phyloP scores from a whole-genome alignment of 2,113 vertebrate species.

The Seriola aureovittata region DNA sequence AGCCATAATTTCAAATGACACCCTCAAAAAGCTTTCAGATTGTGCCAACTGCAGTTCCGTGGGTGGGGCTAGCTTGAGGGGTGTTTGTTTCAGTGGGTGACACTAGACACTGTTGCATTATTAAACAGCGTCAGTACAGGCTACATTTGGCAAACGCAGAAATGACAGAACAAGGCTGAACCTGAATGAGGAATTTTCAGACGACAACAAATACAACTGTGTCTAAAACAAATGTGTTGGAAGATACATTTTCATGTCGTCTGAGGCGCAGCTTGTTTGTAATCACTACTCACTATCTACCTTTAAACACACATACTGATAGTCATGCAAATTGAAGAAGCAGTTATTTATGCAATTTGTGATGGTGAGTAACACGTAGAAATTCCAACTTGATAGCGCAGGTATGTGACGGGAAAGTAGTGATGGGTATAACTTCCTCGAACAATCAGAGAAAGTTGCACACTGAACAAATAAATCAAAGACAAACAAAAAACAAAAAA shows the following conservation, averaged over 20 bases:
- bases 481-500: not conserved
- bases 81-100: slow-evolving; percentile 69
- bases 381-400: not conserved
- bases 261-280: not conserved
- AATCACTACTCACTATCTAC: not conserved
- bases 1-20: slow-evolving; percentile 48
- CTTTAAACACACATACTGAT: not conserved
- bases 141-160: slow-evolving; percentile 39
- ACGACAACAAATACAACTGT: slow-evolving; percentile 9
- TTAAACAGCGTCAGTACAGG: slow-evolving; percentile 50
- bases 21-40: slow-evolving; percentile 57
- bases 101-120: slow-evolving; percentile 68
- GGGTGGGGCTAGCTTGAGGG: slow-evolving; percentile 61
- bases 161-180: slow-evolving; percentile 45
- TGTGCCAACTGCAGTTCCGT: slow-evolving; percentile 55
- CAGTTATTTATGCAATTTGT: not conserved
- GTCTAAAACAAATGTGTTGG: slow-evolving; percentile 3
- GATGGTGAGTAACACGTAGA: not conserved
- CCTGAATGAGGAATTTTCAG: slow-evolving; percentile 12
- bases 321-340: slow-evolving; percentile 10
- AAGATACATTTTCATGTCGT: not conserved
- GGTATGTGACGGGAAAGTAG: not conserved
- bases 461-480: not conserved
- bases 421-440: not conserved
- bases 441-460: not conserved